phyloP scores from a whole-genome alignment of 2,888 invertebrate species.

The Aleiodes testaceus region DNA sequence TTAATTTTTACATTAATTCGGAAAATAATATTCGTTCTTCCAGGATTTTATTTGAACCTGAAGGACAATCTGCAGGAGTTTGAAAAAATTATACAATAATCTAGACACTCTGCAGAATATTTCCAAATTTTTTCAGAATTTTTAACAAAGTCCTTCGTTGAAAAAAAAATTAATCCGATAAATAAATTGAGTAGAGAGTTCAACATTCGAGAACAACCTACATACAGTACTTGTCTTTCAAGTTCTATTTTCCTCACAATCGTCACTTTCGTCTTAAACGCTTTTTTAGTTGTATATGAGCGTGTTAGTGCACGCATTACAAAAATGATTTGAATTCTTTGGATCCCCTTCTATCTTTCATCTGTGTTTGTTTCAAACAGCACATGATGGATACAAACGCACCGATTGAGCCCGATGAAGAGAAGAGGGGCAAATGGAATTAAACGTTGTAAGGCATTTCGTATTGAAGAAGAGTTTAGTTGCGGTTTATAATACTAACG shows the following conservation, averaged over 20 bases:
- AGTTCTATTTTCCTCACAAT: slow-evolving; percentile 33
- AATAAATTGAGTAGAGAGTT: slow-evolving; percentile 17
- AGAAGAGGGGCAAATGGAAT: not conserved
- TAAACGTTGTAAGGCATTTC: slow-evolving; percentile 27
- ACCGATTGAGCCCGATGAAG: slow-evolving; percentile 14
- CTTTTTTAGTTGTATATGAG: slow-evolving; percentile 20
- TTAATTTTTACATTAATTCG: too few relatives aligned
- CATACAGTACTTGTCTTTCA: slow-evolving; percentile 26
- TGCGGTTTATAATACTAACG: slow-evolving; percentile 22
- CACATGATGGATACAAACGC: slow-evolving; percentile 34
- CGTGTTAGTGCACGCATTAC: slow-evolving; percentile 28
- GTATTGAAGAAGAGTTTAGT: slow-evolving; percentile 18
- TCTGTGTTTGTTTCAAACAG: slow-evolving; percentile 29
- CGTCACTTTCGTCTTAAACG: slow-evolving; percentile 14
- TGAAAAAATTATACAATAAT: too few relatives aligned
- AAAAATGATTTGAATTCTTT: slow-evolving; percentile 43
- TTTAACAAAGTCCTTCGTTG: not conserved
- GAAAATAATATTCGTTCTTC: too few relatives aligned
- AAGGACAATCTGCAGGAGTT: too few relatives aligned
- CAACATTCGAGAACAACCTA: slow-evolving; percentile 34
- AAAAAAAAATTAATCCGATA: slow-evolving; percentile 17
- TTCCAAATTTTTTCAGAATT: slow-evolving; percentile 25
- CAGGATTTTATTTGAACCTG: too few relatives aligned
- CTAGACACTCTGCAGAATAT: not conserved
- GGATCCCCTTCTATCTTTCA: slow-evolving; percentile 21